Evolutionary conservation across 2,888 invertebrate species (phyloP).

Genomic region (Caenorhabditis auriculariae): DNA sequence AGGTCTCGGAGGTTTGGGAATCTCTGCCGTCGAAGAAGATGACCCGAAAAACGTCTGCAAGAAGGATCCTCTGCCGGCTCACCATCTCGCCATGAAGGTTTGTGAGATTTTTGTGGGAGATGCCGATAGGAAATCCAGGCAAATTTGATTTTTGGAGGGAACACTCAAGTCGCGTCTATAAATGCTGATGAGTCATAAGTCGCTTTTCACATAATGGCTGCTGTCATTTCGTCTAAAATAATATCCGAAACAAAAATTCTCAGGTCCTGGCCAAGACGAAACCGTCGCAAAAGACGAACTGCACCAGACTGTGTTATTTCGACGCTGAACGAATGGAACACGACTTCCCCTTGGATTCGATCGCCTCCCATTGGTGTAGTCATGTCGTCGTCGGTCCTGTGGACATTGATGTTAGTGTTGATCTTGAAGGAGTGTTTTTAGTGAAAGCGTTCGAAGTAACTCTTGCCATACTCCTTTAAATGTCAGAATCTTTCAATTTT

Average conservation of each 20-base stretch:
- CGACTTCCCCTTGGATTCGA: constrained; percentile 17
- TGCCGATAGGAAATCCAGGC: no score
- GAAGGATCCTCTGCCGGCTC: constrained; percentile 17
- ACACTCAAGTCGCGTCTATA: no score
- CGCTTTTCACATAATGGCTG: no score
- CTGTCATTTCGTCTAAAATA: no score
- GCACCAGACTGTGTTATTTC: constrained; percentile 21
- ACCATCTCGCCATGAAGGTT: constrained; percentile 8
- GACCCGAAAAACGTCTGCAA: constrained; percentile 17
- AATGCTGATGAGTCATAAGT: no score
- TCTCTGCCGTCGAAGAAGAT: constrained; percentile 7
- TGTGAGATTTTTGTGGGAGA: constrained; percentile 1
- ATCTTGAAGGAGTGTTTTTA: background rate
- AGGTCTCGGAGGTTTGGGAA: constrained; percentile 19
- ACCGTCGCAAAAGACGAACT: constrained; percentile 7
- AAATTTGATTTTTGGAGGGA: no score
- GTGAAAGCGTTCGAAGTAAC: background rate
- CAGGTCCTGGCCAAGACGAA: background rate
- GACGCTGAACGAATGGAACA: constrained; percentile 8
- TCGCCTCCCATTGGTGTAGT: constrained; percentile 18
- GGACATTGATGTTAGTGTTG: constrained; percentile 9
- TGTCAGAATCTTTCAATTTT: background rate
- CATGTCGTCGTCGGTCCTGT: constrained; percentile 18
- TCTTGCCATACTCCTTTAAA: background rate
- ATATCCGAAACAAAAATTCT: no score